Conservation (phyloP, 2,888 invertebrate genomes). For the Drosophila meridionalis region DNA sequence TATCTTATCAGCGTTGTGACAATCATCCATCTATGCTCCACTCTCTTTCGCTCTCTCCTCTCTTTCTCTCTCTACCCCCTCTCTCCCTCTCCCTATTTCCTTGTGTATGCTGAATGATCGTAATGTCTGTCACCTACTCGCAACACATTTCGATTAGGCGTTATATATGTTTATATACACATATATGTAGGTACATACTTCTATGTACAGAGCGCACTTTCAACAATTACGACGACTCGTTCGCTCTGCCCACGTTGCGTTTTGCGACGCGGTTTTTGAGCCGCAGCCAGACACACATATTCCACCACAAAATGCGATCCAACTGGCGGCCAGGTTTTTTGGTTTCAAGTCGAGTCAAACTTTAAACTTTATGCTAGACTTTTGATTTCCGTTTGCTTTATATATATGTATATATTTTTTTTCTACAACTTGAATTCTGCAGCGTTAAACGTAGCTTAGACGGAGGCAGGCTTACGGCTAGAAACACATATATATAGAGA, state of each 20-base stretch:
- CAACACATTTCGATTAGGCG: conserved; percentile 74
- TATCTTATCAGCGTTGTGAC: conserved; percentile 65
- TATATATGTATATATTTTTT: conserved; percentile 2
- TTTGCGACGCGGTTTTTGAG: conserved; percentile 67
- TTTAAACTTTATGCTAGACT: conserved; percentile 30
- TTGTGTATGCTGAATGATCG: conserved; percentile 23
- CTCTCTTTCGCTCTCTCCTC: conserved; percentile 1
- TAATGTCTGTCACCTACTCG: conserved; percentile 64
- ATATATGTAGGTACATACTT: conserved; percentile 12
- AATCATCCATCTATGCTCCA: conserved; percentile 20
- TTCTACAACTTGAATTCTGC: conserved; percentile 30
- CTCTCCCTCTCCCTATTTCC: not conserved
- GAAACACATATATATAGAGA: conserved; percentile 36
- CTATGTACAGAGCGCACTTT: conserved; percentile 68
- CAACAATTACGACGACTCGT: conserved; percentile 79
- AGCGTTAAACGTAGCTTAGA: conserved; percentile 31
- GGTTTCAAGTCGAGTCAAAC: conserved; percentile 30
- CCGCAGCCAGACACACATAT: conserved; percentile 69
- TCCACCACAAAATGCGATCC: conserved; percentile 51
- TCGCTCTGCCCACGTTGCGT: conserved; percentile 71
- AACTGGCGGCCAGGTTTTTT: conserved; percentile 38
- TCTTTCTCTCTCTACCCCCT: not conserved
- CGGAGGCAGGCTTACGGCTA: conserved; percentile 30
- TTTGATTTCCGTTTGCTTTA: conserved; percentile 38
- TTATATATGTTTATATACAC: conserved; percentile 35